Conservation (phyloP, 37 sponge, comb jelly and placozoan genomes). For the Chondrilla cf. caribensis region DNA sequence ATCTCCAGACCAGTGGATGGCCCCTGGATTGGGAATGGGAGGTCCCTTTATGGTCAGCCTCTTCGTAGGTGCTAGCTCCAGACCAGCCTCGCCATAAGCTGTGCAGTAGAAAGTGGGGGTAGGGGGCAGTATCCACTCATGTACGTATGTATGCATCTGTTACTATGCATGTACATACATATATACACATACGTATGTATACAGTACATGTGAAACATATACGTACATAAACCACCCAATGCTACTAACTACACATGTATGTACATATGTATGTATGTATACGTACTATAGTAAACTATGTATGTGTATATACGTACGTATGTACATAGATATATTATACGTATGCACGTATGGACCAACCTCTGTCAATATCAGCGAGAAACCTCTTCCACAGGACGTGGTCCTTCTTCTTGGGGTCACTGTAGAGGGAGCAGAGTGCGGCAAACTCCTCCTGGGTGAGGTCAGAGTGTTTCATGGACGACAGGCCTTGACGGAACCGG, state of each 20-base stretch:
- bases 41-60: not conserved
- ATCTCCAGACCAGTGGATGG: slow-evolving; percentile 38
- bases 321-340: not conserved
- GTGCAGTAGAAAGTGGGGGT: not conserved
- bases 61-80: slow-evolving; percentile 17
- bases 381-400: slow-evolving; percentile 73
- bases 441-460: slow-evolving; percentile 60
- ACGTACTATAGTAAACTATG: not conserved
- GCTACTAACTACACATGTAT: not conserved
- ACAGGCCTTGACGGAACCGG: slow-evolving; percentile 76
- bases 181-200: not conserved
- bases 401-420: slow-evolving; percentile 50
- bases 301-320: not conserved
- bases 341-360: slow-evolving; percentile 25
- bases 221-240: not conserved
- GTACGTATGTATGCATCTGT: not conserved
- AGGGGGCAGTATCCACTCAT: not conserved
- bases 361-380: slow-evolving; percentile 59
- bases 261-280: not conserved
- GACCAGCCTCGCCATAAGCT: slow-evolving; percentile 16
- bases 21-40: slow-evolving; percentile 23
- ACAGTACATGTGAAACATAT: not conserved
- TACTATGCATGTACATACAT: not conserved
- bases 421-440: slow-evolving; percentile 55
- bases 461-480: slow-evolving; percentile 50